A percentile compares a stretch with the other conserved stretches of the same genome.
These are phyloP conservation scores for Eolophus roseicapilla DNA, from an alignment of 2,113 vertebrate species.

Conservation along the genomic window DNA sequence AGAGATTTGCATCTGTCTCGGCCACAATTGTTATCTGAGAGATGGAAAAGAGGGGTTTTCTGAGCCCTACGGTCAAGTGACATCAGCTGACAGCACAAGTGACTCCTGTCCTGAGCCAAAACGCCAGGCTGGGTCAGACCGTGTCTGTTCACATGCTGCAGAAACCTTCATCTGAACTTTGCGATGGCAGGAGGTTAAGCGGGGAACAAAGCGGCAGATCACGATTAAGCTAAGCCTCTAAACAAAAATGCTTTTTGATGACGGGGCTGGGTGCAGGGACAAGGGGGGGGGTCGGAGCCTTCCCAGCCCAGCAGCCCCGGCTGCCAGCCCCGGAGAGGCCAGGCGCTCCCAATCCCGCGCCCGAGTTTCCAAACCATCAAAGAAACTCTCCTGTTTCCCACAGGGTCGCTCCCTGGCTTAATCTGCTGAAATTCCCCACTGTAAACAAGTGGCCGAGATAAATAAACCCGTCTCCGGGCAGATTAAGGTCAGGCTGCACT, in stretches of 20 bases:
- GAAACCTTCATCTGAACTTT: constrained; percentile 58
- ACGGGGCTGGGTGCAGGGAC: background rate
- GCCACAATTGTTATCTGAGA: background rate
- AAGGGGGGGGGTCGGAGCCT: background rate
- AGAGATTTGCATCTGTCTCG: background rate
- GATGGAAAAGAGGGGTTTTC: background rate
- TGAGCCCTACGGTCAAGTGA: background rate
- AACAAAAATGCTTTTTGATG: constrained; percentile 61
- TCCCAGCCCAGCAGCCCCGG: constrained; percentile 2
- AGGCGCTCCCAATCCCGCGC: background rate
- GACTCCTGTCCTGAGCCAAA: background rate
- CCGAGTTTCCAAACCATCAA: constrained; percentile 53
- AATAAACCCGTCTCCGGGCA: constrained; percentile 65
- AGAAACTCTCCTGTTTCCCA: constrained; percentile 48
- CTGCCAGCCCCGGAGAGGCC: background rate
- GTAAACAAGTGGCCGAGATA: constrained; percentile 70
- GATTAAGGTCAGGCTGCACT: constrained; percentile 73
- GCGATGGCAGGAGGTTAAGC: constrained; percentile 36
- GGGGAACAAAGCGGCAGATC: constrained; percentile 48
- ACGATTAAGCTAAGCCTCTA: constrained; percentile 58
- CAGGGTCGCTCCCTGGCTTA: constrained; percentile 26
- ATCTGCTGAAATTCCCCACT: constrained; percentile 53
- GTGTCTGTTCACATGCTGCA: background rate
- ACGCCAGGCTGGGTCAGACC: background rate
- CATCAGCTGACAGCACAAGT: constrained; percentile 39